Base-by-base conservation (phyloP, 2,797 vertebrate species). In the Rhyacichthys aspro region DNA sequence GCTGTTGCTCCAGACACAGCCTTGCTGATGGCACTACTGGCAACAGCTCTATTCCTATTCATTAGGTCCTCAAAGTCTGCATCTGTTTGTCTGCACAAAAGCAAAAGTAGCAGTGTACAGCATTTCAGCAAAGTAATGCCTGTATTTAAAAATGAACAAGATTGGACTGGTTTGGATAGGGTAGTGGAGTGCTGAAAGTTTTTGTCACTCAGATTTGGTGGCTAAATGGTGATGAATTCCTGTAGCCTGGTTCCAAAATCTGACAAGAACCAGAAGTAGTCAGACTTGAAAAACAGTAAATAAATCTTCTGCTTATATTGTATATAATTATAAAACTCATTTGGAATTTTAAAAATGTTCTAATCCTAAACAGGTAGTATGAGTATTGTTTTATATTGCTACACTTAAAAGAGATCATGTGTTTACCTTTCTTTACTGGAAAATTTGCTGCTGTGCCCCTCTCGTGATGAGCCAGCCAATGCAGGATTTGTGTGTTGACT, bases 1-100 rank as follows among this genome's bases (percentile, higher is more conserved):
- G 95, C 87, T 36, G 96, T 95, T 79, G 97, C 96, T 45, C 94
- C 95, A 1, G 95, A 94, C 54, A 98, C 94, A 0, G 97, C 96
- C 89, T 97, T 98, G 74, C 94, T 95, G 72, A 98, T 98, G 83
- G 96, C 96, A 75, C 93, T 96, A 89, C 95, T 98, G 77, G 97
- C 95, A 67, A 98, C 95, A 0, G 95, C 94, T 87, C 92, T 87
- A 78, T 98, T 98, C 80, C 95, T 91, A 88, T 95, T 98, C 94
- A 98, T 96, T 74, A 97, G 92, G 79, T 98, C 96, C 75, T 98
- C 96, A 70, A 95, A 96, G 69, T 96, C 95, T 43, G 82, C 89
- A 43, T 94, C 92, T 16, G 88, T 88, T 74, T 93, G 93, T 76
- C 94, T 95, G 89, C 28, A 84, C 78, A 74, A 66, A 1, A 18